Percentiles rank a stretch among this genome's conserved stretches.
These are phyloP conservation scores for Cavia porcellus DNA, from an alignment of 2,113 vertebrate genomes.

Conservation along the genomic window DNA sequence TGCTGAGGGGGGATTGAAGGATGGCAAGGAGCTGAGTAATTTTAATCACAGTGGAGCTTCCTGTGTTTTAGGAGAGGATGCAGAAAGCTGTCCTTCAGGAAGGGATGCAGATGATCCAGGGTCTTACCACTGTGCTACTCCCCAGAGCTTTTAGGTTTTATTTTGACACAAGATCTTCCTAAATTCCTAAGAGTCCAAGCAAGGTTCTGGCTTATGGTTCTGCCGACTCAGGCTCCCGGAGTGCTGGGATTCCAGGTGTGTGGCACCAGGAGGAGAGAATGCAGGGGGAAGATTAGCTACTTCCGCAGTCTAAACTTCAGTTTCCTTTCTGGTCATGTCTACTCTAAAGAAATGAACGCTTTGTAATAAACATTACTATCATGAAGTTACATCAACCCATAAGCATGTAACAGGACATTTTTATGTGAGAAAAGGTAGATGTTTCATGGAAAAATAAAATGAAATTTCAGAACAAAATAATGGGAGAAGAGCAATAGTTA, in stretches of 20 bases:
- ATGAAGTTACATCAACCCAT: not conserved
- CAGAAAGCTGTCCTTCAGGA: not conserved
- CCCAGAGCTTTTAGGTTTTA: not conserved
- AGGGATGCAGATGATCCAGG: fast-evolving
- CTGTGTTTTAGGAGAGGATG: too few relatives aligned
- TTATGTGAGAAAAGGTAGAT: too few relatives aligned
- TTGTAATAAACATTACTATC: not conserved
- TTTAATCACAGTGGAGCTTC: not conserved
- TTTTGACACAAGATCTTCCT: not conserved
- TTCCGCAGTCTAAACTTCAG: not conserved
- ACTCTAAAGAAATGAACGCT: not conserved
- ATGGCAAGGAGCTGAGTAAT: not conserved
- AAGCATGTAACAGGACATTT: not conserved
- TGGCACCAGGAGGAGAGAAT: not conserved
- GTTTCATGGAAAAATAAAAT: not conserved
- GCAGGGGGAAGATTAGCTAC: not conserved
- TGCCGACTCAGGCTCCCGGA: not conserved
- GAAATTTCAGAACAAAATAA: not conserved
- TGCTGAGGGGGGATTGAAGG: not conserved
- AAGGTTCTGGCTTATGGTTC: not conserved
- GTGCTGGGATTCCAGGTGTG: not conserved
- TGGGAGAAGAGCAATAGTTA: not conserved
- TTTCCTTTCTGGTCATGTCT: not conserved
- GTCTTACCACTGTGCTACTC: not conserved
- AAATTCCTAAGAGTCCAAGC: not conserved